phyloP scores from a whole-genome alignment of 2,113 vertebrate species.

The Leucoraja erinaceus region DNA sequence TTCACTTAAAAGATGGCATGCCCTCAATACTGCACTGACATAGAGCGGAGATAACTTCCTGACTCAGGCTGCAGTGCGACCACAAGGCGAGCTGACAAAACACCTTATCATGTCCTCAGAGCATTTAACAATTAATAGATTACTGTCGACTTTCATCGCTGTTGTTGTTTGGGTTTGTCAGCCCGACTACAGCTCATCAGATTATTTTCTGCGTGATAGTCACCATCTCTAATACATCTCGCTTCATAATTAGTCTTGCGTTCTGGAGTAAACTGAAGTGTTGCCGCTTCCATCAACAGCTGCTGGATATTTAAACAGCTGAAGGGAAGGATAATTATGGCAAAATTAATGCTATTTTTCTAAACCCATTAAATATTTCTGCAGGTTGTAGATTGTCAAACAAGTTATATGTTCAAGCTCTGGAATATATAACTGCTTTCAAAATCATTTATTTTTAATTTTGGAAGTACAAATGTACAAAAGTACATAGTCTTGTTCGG shows the following conservation, averaged over 20 bases:
- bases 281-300: not conserved
- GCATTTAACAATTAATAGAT: not conserved
- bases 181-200: slow-evolving; percentile 1
- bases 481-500: not conserved
- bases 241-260: not conserved
- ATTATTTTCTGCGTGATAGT: not conserved
- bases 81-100: not conserved
- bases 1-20: not conserved
- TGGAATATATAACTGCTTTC: not conserved
- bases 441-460: not conserved
- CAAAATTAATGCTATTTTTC: not conserved
- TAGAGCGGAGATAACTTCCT: not conserved
- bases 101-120: not conserved
- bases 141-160: not conserved
- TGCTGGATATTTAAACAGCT: not conserved
- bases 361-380: not conserved
- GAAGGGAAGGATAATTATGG: too few species aligned
- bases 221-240: not conserved
- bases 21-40: too few species aligned
- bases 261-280: not conserved
- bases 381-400: not conserved
- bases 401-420: not conserved
- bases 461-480: not conserved
- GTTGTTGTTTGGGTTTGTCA: not conserved
- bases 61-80: not conserved